A percentile compares a stretch with the other conserved stretches of the same genome.
Evolutionary conservation across 2,888 invertebrate species (phyloP).

Genomic region (Tupiocoris notatus): DNA sequence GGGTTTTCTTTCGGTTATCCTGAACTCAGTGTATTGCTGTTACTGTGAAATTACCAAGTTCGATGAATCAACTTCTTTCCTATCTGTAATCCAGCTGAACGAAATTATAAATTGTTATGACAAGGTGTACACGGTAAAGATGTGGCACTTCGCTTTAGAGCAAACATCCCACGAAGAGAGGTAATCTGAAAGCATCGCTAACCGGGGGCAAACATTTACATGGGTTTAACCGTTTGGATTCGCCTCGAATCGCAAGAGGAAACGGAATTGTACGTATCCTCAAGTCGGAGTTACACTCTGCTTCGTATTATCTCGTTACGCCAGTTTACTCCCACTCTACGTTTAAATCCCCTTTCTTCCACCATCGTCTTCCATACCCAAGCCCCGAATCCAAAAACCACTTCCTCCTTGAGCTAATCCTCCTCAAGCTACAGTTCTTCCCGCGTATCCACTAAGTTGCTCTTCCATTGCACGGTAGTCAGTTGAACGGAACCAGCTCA

Average conservation of each 20-base stretch:
- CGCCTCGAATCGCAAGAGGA: neutral
- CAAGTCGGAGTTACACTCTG: slow-evolving; percentile 24
- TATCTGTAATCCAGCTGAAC: too few relatives aligned
- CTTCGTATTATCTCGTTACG: slow-evolving; percentile 31
- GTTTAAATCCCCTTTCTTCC: neutral
- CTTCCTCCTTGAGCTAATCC: neutral
- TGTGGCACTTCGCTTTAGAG: neutral
- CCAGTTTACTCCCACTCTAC: slow-evolving; percentile 21
- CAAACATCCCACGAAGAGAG: neutral
- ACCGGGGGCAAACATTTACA: slow-evolving; percentile 38
- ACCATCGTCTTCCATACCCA: too few relatives aligned
- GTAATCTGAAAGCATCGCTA: slow-evolving; percentile 15
- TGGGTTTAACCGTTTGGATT: slow-evolving; percentile 25
- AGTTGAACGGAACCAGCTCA: neutral
- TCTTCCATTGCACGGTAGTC: neutral
- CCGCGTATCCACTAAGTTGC: neutral
- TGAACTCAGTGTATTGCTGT: too few relatives aligned
- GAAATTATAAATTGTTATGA: neutral
- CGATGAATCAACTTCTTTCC: too few relatives aligned
- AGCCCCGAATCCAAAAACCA: neutral
- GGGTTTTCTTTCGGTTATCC: too few relatives aligned
- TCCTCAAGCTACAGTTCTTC: neutral
- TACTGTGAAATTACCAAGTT: too few relatives aligned
- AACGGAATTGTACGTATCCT: neutral
- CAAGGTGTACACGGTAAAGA: neutral